Evolutionary conservation across 2,888 invertebrate species (phyloP), one percentile per base, ranked within the genome.

Genomic region (Eudasyphora cyanicolor): DNA sequence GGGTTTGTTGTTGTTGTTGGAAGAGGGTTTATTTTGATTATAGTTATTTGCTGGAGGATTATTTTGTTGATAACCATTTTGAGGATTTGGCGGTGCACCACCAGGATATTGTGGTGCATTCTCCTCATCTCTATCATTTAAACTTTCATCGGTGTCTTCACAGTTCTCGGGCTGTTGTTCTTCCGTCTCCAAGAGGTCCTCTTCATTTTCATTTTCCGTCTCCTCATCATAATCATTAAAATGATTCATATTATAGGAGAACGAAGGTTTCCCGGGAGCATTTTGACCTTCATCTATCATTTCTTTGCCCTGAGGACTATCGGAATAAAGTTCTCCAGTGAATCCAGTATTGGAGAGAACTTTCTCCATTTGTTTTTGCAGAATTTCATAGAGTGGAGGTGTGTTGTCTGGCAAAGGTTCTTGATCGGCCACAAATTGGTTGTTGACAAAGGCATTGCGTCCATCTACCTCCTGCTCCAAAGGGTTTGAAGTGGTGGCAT

Each of bases 281-380:
- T 76, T 76, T 75, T 75, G 42, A 2, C 14, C 69, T 38, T 76
- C 60, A 6, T 78, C 19, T 10, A 29, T 12, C 0, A 21, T 27
- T 29, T 75, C 79, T 17, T 76, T 82, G 24, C 54, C 38, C 45
- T 76, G 76, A 2, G 76, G 60, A 35, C 29, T 60, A 38, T 67
- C 51, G 17, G 45, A 27, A 75, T 67, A 78, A 10, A 45, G 14
- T 17, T 57, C 49, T 5, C 19, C 14, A 21, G 27, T 78, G 0
- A 17, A 84, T 0, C 85, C 86, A 0, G 85, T 86, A 6, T 86
- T 74, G 0, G 87, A 87, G 17, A 89, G 74, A 7, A 89, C 89
- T 10, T 88, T 88, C 45, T 89, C 87, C 87, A 89, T 89, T 84
- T 89, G 89, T 71, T 89, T 87, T 62, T 90, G 90, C 0, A 90